Conservation (phyloP, 2,888 invertebrate species). For the Tetheella fluctuosa region DNA sequence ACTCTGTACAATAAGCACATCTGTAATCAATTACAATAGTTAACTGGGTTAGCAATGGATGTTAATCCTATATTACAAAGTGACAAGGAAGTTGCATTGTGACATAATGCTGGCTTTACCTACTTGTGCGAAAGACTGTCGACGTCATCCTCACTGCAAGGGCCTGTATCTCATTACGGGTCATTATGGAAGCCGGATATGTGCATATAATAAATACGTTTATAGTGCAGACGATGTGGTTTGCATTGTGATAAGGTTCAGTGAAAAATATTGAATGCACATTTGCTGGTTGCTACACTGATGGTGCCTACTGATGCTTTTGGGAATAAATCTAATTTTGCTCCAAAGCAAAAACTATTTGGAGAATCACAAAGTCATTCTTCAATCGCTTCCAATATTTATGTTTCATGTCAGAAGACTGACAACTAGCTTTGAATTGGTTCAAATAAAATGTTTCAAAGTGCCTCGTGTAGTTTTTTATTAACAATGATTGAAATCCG, state of each 20-base stretch:
- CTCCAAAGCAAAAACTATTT: no score
- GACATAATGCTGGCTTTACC: constrained; percentile 52
- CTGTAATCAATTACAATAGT: background rate
- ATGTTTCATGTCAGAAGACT: no score
- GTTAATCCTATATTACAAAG: constrained; percentile 35
- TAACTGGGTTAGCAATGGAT: constrained; percentile 24
- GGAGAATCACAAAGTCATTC: no score
- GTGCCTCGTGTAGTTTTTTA: background rate
- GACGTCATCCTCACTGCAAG: constrained; percentile 16
- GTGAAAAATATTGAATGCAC: background rate
- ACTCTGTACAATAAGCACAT: no score
- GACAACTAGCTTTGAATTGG: no score
- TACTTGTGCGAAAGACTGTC: constrained; percentile 34
- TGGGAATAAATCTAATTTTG: no score
- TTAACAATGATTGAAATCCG: background rate
- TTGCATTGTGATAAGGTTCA: background rate
- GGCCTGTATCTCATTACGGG: constrained; percentile 36
- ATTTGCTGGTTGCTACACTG: background rate
- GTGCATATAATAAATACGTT: constrained; percentile 34
- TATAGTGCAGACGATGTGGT: constrained; percentile 14
- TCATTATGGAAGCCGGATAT: constrained; percentile 50
- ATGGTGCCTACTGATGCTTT: background rate
- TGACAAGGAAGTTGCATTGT: constrained; percentile 37
- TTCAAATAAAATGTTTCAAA: background rate
- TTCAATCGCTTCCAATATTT: no score